Base-by-base conservation (phyloP, 2,797 vertebrate species). In the Lacerta viridis region DNA sequence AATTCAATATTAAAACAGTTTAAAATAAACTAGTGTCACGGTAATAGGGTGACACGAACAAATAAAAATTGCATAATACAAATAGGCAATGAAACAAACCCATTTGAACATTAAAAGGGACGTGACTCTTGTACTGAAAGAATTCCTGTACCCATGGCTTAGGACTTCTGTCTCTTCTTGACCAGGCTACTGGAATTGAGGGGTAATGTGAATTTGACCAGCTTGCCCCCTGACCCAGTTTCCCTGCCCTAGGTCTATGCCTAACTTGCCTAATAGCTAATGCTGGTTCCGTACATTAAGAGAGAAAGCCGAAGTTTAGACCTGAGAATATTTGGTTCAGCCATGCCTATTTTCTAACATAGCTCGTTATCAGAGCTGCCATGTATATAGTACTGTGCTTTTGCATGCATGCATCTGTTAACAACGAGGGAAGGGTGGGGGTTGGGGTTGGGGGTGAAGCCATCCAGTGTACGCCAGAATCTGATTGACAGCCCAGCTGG, bases 401-500 rank as follows among this genome's bases (percentile, higher is more conserved):
- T 92, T 94, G 90, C 93, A 88, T 93, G 90, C 93, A 88, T 93
- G 87, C 80, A 88, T 94, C 86, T 92, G 50, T 68, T 84, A 79
- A 90, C 80, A 92, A 86, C 84, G 86, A 93, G 94, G 91, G 92
- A 91, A 68, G 13, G 6, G 23, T 3, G 1, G 41, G 8, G 23
- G 9, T 86, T 91, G 91, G 41, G 23, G 9, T 86, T 91, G 91
- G 92, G 94, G 94, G 94, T 95, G 91, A 94, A 96, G 93, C 92
- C 90, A 93, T 92, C 88, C 66, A 87, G 88, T 89, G 85, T 93
- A 94, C 75, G 95, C 95, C 92, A 20, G 89, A 90, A 91, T 80
- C 86, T 97, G 97, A 97, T 93, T 96, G 97, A 97, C 97, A 97
- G 96, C 95, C 93, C 96, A 97, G 95, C 95, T 97, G 96, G 94